These are phyloP conservation scores for Odontocolon sp. DNA, from an alignment of 2,888 invertebrate species.

Conservation along the genomic window DNA sequence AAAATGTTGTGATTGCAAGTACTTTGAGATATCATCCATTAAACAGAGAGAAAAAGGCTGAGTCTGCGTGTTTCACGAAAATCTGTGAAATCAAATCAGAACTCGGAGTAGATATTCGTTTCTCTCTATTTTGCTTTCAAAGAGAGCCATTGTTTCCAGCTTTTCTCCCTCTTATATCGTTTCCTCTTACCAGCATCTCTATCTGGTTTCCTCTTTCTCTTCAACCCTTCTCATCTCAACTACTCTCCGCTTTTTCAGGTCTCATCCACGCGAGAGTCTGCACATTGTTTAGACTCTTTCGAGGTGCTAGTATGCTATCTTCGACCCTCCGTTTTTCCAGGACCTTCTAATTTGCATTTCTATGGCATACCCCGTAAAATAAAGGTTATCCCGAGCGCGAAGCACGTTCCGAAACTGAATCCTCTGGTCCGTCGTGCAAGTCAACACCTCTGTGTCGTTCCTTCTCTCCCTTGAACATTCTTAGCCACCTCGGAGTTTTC, in stretches of 20 bases:
- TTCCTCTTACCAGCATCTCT: not conserved
- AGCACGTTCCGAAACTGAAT: conserved; percentile 73
- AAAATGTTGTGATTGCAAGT: too few species aligned
- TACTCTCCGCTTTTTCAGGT: too few species aligned
- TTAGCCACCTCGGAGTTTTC: conserved; percentile 19
- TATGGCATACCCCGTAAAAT: conserved; percentile 68
- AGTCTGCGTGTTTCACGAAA: not conserved
- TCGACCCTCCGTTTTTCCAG: conserved; percentile 33
- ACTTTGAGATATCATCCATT: too few species aligned
- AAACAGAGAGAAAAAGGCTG: not conserved
- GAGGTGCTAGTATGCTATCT: conserved; percentile 20
- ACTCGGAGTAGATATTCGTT: not conserved
- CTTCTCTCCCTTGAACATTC: conserved; percentile 16
- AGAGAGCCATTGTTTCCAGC: conserved; percentile 18
- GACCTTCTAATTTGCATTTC: conserved; percentile 73
- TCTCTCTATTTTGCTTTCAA: conserved; percentile 7
- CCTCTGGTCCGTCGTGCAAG: conserved; percentile 65
- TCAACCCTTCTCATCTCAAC: not conserved
- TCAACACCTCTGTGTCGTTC: conserved; percentile 62
- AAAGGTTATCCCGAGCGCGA: conserved; percentile 72
- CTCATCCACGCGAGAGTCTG: too few species aligned
- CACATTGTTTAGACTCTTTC: conserved; percentile 42
- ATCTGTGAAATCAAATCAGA: not conserved
- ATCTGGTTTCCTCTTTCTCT: conserved; percentile 8
- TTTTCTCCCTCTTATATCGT: not conserved